Conservation (phyloP, 1,140 invertebrate genomes). For the Cecropterus lyciades region DNA sequence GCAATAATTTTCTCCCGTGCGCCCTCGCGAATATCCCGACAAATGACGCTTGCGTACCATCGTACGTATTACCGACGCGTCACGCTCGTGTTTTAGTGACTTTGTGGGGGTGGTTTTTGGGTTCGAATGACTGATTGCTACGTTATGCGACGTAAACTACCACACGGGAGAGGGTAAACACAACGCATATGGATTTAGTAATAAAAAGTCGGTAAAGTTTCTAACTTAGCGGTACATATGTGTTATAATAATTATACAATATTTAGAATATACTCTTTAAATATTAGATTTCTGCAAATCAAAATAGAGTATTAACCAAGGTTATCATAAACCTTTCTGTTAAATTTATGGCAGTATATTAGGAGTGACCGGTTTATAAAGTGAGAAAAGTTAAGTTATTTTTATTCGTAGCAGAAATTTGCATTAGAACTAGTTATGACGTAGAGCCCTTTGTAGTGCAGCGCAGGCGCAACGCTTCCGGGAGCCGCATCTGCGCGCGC, state of each 20-base stretch:
- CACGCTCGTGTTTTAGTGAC: conserved; percentile 38
- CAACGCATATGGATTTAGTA: conserved; percentile 79
- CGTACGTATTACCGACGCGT: conserved; percentile 5
- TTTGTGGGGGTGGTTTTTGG: conserved; percentile 49
- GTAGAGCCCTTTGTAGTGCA: conserved; percentile 66
- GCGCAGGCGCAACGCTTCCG: conserved; percentile 73
- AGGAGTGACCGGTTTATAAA: background rate
- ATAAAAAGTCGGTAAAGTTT: conserved; percentile 82
- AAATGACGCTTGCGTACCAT: conserved; percentile 21
- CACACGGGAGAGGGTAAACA: conserved; percentile 61
- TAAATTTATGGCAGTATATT: background rate
- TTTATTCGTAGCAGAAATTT: conserved; percentile 27
- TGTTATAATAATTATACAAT: conserved; percentile 26
- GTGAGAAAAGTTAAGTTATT: background rate
- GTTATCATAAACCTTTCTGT: background rate
- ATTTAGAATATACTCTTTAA: background rate
- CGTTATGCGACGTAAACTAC: conserved; percentile 62
- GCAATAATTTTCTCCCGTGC: conserved; percentile 33
- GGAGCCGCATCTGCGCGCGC: conserved; percentile 74
- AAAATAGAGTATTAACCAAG: background rate
- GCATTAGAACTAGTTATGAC: conserved; percentile 37
- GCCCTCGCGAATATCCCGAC: conserved; percentile 18
- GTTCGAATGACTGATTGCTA: conserved; percentile 46
- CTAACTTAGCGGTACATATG: conserved; percentile 46
- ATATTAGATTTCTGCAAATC: background rate